Evolutionary conservation across 2,113 vertebrate genomes (phyloP), one percentile per base, ranked within the genome.

Genomic region (Trinectes maculatus): DNA sequence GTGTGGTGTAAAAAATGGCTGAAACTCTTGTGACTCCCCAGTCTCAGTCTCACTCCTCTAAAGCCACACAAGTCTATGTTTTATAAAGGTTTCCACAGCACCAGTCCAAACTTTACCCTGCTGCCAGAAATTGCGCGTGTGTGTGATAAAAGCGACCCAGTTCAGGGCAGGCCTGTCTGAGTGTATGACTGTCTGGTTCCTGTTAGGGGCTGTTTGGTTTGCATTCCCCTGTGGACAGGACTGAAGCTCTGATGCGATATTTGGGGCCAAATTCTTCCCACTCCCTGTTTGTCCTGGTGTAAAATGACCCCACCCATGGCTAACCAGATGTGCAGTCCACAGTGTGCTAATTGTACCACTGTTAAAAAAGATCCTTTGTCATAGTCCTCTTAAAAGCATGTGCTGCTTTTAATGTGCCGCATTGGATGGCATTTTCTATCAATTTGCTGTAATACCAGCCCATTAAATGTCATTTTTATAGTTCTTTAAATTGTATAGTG

Each of bases 51-150:
- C n/a, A 2, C 49, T 63, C 21, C 28, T 64, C 24, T 49, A 15
- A 56, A 71, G 19, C n/a, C 2, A 28, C 59, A 61, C 48, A 54
- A 25, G 19, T 70, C 36, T 65, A 29, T 59, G 59, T 56, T 88
- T 87, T 89, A 75, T 48, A 42, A 31, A 46, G 43, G 74, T 90
- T 88, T 85, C 86, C 79, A 85, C 63, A 57, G 79, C 79, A 69
- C 58, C 73, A 5, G 53, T 43, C 76, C 57, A 89, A 85, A 89
- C 77, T 76, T 77, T 72, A 72, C 61, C 51, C 58, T 9, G 28
- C 42, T 8, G 72, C 80, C 84, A 90, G 59, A 86, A 56, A 53
- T 79, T 59, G 43, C 33, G 18, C 83, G 71, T 77, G 77, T 64
- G 74, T 80, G 80, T 58, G 74, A 81, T 74, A 78, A 74, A 54